phyloP scores from a whole-genome alignment of 2,113 vertebrate species.

The Brienomyrus brachyistius region DNA sequence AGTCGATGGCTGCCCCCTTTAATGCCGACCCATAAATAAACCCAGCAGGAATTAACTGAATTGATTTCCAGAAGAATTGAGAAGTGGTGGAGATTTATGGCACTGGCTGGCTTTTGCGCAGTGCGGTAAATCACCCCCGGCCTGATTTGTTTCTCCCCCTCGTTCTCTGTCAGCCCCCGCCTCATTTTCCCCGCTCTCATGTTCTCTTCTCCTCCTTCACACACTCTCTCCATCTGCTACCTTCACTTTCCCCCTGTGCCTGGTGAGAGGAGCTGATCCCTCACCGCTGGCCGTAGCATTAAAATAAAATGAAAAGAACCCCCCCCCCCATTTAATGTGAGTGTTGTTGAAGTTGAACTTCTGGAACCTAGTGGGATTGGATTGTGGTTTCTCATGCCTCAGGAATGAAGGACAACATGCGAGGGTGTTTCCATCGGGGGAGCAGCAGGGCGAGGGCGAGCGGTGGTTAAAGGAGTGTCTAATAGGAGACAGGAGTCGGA shows the following conservation, averaged over 20 bases:
- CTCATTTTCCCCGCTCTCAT: constrained; percentile 10
- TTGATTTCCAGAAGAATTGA: constrained; percentile 46
- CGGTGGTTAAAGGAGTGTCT: background rate
- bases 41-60: constrained; percentile 41
- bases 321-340: background rate
- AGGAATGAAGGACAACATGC: constrained; percentile 13
- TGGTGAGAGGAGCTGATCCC: constrained; percentile 40
- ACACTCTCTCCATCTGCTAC: constrained; percentile 21
- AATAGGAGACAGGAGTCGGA: background rate
- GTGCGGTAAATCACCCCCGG: constrained; percentile 57
- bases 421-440: background rate
- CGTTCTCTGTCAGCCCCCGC: constrained; percentile 32
- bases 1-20: constrained; percentile 39
- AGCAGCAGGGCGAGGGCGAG: background rate
- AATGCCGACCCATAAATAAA: constrained; percentile 54
- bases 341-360: background rate
- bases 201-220: constrained; percentile 12
- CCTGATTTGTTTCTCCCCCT: constrained; percentile 48
- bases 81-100: constrained; percentile 48
- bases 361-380: constrained; percentile 16
- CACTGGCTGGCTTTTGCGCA: constrained; percentile 50
- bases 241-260: constrained; percentile 23
- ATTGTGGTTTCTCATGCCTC: constrained; percentile 8
- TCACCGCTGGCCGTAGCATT: constrained; percentile 34
- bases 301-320: constrained; percentile 19